Evolutionary conservation across 1,140 invertebrate species (phyloP).

Genomic region (Mercenaria mercenaria): DNA sequence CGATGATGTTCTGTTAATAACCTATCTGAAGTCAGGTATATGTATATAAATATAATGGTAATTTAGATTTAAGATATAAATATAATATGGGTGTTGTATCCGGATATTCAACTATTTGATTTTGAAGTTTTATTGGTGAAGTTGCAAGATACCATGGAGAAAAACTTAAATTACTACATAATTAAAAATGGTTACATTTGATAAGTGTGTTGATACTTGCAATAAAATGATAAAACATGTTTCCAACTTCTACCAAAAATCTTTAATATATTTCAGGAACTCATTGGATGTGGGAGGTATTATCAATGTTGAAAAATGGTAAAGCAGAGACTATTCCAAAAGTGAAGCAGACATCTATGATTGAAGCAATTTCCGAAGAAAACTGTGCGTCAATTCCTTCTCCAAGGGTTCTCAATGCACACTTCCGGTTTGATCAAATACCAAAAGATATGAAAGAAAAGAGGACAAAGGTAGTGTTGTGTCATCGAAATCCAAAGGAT

Average conservation of each 20-base stretch:
- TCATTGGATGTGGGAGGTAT: constrained; percentile 73
- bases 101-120: no score
- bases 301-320: constrained; percentile 61
- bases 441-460: constrained; percentile 52
- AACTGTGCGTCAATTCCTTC: constrained; percentile 40
- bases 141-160: no score
- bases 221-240: no score
- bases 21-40: constrained; percentile 63
- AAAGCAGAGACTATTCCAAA: constrained; percentile 60
- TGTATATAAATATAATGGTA: no score
- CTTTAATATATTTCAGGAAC: constrained; percentile 67
- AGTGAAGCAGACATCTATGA: constrained; percentile 49
- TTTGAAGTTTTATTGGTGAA: no score
- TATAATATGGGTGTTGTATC: no score
- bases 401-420: constrained; percentile 68
- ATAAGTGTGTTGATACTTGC: no score
- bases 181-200: no score
- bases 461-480: constrained; percentile 30
- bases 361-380: constrained; percentile 54
- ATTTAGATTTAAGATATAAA: no score
- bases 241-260: no score
- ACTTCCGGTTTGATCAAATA: constrained; percentile 56
- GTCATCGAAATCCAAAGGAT: constrained; percentile 75
- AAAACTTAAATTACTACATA: no score
- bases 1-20: constrained; percentile 57